Conservation (phyloP, 2,888 invertebrate species). For the Metalampra italica region DNA sequence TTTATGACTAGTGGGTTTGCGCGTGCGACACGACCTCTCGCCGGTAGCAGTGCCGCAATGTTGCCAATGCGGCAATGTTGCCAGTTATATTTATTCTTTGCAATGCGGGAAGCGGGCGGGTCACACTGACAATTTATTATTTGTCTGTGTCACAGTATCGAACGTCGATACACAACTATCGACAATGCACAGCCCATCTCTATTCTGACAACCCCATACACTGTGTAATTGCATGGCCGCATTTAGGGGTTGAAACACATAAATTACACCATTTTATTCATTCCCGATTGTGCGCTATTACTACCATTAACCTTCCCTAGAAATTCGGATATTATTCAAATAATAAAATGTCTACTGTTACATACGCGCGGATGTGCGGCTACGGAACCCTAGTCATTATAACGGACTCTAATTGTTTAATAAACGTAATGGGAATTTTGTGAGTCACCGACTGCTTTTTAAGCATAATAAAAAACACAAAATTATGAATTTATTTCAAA, state of each 20-base stretch:
- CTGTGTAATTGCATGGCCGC: slow-evolving; percentile 62
- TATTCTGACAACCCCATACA: slow-evolving; percentile 25
- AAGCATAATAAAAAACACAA: no score
- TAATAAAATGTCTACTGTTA: slow-evolving; percentile 18
- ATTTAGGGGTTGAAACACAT: slow-evolving; percentile 63
- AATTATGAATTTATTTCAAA: no score
- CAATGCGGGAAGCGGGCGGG: no score
- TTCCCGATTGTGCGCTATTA: slow-evolving; percentile 64
- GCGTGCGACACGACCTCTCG: no score
- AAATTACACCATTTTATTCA: slow-evolving; percentile 72
- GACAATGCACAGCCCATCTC: slow-evolving; percentile 21
- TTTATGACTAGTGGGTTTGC: no score
- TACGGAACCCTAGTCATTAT: background rate
- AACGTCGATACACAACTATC: slow-evolving; percentile 6
- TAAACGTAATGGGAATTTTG: background rate
- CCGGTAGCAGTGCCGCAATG: no score
- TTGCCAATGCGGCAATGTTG: no score
- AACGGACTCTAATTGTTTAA: background rate
- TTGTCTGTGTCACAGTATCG: no score
- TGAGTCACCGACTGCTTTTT: background rate
- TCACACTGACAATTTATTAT: no score
- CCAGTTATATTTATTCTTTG: no score
- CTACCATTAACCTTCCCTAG: slow-evolving; percentile 54
- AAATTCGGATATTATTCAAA: slow-evolving; percentile 35
- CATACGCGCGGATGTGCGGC: background rate